Evolutionary conservation across 1,140 invertebrate species (phyloP), one percentile per base, ranked within the genome.

Genomic region (Drosophila quadrilineata): DNA sequence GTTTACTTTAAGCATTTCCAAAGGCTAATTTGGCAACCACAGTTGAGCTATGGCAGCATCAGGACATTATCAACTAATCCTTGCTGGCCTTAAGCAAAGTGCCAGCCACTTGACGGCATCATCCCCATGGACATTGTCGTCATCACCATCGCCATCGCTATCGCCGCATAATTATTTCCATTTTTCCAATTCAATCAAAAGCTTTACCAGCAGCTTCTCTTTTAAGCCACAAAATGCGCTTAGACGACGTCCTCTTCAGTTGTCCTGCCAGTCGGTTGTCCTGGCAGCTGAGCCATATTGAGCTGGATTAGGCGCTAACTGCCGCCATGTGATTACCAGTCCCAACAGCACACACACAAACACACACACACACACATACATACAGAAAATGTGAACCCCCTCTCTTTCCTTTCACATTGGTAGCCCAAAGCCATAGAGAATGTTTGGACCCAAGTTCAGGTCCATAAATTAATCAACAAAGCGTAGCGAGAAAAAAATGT

Each of bases 281-380:
- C 6, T 52, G 60, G 33, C 54, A 40, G 64, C 70, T 85, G 59
- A 85, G 70, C 77, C 70, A 67, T 62, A 77, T 84, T 84, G 77
- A 84, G 79, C 79, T 50, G 79, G 79, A 84, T 84, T 84, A 84
- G 66, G 50, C 74, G 70, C 70, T 71, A 85, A 82, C 75, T 80
- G 72, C 75, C 48, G 65, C 56, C 71, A 68, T 79, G 71, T 80
- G 75, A 79, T 75, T 71, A 69, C 70, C 65, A 40, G 46, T n/a
- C n/a, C n/a, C n/a, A n/a, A n/a, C n/a, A n/a, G n/a, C n/a, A n/a
- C n/a, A n/a, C n/a, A n/a, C n/a, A n/a, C n/a, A n/a, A n/a, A n/a
- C n/a, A n/a, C n/a, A n/a, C n/a, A n/a, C n/a, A n/a, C n/a, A n/a
- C n/a, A n/a, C n/a, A n/a, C n/a, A n/a, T n/a, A n/a, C n/a, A n/a